phyloP scores from a whole-genome alignment of 1,140 invertebrate species.

The Drosophila bocqueti region DNA sequence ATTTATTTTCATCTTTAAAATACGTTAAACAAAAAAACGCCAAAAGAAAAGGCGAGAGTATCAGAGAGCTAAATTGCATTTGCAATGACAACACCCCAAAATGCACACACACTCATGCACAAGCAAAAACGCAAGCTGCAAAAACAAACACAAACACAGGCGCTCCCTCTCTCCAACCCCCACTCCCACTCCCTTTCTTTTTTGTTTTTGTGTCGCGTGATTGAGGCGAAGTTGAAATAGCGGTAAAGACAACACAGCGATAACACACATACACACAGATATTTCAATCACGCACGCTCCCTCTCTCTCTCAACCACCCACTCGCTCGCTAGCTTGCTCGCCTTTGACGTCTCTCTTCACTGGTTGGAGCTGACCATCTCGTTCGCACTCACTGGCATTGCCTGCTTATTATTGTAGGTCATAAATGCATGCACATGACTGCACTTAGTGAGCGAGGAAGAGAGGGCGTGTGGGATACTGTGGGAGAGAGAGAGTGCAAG shows the following conservation, averaged over 20 bases:
- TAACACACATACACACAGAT: conserved; percentile 48
- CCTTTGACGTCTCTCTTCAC: conserved; percentile 12
- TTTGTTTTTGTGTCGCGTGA: conserved; percentile 52
- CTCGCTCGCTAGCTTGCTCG: conserved; percentile 11
- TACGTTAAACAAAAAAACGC: neutral
- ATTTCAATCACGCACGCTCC: conserved; percentile 24
- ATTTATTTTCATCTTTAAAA: neutral
- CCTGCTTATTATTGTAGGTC: conserved; percentile 70
- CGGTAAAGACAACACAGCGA: conserved; percentile 42
- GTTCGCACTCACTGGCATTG: conserved; percentile 30
- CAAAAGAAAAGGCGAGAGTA: neutral
- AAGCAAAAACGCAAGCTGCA: conserved; percentile 30
- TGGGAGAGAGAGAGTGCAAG: conserved; percentile 5
- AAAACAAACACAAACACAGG: conserved; percentile 25
- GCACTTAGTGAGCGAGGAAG: conserved; percentile 31
- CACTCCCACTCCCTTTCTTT: conserved; percentile 1
- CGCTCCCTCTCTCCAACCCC: conserved; percentile 5
- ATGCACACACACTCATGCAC: conserved; percentile 29
- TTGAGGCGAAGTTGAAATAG: conserved; percentile 40
- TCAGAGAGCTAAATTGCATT: conserved; percentile 30
- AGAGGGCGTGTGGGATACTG: conserved; percentile 4
- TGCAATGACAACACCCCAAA: conserved; percentile 55
- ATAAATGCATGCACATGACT: conserved; percentile 75
- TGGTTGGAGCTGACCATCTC: conserved; percentile 36
- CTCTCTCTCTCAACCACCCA: conserved; percentile 13